Evolutionary conservation across 2,888 invertebrate species (phyloP), one percentile per base, ranked within the genome.

Genomic region (Aporophyla lueneburgensis): DNA sequence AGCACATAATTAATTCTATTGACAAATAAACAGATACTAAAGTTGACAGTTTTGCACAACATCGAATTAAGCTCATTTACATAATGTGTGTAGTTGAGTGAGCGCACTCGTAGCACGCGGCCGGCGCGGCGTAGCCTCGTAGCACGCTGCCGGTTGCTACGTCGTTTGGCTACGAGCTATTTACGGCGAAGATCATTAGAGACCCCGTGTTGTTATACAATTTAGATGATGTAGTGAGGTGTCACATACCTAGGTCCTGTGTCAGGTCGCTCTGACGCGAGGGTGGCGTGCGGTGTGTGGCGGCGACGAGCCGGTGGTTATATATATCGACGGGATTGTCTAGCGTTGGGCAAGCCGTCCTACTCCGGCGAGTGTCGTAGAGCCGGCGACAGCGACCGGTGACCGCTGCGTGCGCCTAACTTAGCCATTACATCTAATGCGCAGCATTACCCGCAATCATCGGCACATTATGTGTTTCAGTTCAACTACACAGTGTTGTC

Each of bases 11-110:
- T 59, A 72, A 71, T 75, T 72, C 16, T 54, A 68, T 78, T 83
- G 84, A 80, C 68, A 54, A 80, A 85, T 56, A 76, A 51, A 83
- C n/a, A 61, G 21, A 77, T 33, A 69, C 40, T 33, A 66, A 66
- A 59, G 53, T 51, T 62, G 59, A 59, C 46, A 54, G 43, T 46
- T 73, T 77, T 77, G 71, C 73, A 46, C 51, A 80, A 80, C 43
- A 21, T n/a, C 43, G n/a, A 43, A 21, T 70, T 24, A 76, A 54
- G 46, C 24, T 69, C 19, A 81, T 85, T 81, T 78, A 66, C 76
- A 71, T 78, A 86, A 53, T 61, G 62, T 66, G 51, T 66, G 40
- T 33, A n/a, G 54, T 67, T 84, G 62, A 66, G 69, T 67, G 53
- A 46, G 40, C 69, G 43, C 33, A 40, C 43, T 9, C 83, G 74